phyloP scores from a whole-genome alignment of 1,140 invertebrate genomes.

The Danaus plexippus region DNA sequence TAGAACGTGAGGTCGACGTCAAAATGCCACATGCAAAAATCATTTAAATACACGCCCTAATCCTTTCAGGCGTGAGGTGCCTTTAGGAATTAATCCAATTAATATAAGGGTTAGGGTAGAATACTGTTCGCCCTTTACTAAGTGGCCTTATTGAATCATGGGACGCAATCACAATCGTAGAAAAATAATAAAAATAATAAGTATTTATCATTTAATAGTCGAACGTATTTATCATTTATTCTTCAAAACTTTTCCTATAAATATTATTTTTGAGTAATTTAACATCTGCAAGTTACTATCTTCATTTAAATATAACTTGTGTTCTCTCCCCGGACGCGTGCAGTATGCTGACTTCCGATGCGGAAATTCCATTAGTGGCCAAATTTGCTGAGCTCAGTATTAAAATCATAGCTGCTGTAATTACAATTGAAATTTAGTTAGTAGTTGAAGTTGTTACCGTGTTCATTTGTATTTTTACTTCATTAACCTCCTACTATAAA shows the following conservation, averaged over 20 bases:
- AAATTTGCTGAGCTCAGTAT: slow-evolving; percentile 3
- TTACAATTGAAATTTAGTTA: background rate
- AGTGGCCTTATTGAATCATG: slow-evolving; percentile 19
- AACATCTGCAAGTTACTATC: no score
- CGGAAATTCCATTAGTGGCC: slow-evolving; percentile 58
- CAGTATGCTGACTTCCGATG: slow-evolving; percentile 29
- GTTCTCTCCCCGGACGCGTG: slow-evolving; percentile 11
- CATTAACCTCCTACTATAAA: background rate
- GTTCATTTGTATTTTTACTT: slow-evolving; percentile 10
- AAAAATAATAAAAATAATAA: slow-evolving; percentile 2
- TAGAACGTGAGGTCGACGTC: slow-evolving; percentile 43
- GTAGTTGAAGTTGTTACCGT: background rate
- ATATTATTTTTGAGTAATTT: no score
- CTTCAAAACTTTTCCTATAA: no score
- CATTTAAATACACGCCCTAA: slow-evolving; percentile 48
- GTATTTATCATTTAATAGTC: no score
- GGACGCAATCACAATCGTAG: slow-evolving; percentile 4
- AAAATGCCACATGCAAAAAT: slow-evolving; percentile 63
- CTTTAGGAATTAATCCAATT: slow-evolving; percentile 61
- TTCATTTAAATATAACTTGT: slow-evolving; percentile 2
- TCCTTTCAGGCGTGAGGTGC: slow-evolving; percentile 42
- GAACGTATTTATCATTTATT: no score
- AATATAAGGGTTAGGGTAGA: slow-evolving; percentile 41
- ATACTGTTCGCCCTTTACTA: slow-evolving; percentile 15
- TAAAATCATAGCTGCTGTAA: slow-evolving; percentile 11